A percentile compares a stretch with the other conserved stretches of the same genome.
These are phyloP conservation scores for Cyclura pinguis DNA, from an alignment of 2,797 vertebrate genomes.

Conservation along the genomic window DNA sequence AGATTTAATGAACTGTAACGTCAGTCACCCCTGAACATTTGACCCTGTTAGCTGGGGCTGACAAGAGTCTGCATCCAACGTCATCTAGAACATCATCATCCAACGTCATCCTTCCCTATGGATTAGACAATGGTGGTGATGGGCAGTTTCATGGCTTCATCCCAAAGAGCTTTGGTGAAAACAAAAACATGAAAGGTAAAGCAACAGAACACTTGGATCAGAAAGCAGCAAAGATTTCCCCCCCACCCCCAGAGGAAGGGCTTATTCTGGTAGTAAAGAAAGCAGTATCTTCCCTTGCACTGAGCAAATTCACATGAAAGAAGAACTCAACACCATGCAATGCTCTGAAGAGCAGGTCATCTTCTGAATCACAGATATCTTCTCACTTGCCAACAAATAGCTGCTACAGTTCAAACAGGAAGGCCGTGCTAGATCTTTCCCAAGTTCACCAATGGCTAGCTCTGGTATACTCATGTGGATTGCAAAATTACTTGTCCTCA, in stretches of 20 bases:
- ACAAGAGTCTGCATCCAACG: background rate
- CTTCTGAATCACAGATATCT: background rate
- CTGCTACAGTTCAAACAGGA: background rate
- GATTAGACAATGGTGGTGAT: background rate
- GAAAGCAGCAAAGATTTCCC: background rate
- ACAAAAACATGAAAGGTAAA: background rate
- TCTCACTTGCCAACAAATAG: background rate
- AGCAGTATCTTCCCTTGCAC: background rate
- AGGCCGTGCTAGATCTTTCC: background rate
- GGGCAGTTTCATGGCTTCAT: background rate
- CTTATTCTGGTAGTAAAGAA: background rate
- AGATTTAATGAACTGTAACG: background rate
- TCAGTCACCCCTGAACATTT: background rate
- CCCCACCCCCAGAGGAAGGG: too few relatives aligned
- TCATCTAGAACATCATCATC: background rate
- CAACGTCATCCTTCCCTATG: background rate
- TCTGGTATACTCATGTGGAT: background rate
- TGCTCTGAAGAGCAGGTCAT: background rate
- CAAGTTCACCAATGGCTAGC: background rate
- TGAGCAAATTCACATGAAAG: background rate
- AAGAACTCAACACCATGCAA: background rate
- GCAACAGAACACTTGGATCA: background rate
- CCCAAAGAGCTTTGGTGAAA: slow-evolving; percentile 8
- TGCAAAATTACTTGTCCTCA: background rate
- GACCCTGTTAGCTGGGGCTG: background rate